These are phyloP conservation scores for Rhyacophila evoluta DNA, from an alignment of 2,888 invertebrate species.

Conservation along the genomic window DNA sequence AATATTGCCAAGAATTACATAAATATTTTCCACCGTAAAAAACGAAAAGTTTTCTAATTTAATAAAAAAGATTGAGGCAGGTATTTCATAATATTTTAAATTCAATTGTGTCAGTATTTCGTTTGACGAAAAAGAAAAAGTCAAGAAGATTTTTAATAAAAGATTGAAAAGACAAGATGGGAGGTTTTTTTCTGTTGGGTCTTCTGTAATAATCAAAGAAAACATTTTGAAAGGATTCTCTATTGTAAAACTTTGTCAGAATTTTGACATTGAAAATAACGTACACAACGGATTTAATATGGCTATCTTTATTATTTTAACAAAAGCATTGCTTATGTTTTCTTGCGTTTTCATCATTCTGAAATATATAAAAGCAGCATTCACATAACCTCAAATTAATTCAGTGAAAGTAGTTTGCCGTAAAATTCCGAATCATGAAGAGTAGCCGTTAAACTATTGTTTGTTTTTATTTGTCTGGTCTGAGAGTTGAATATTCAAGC, in stretches of 20 bases:
- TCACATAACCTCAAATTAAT: not conserved
- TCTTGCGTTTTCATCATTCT: not conserved
- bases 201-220: not conserved
- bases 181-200: not conserved
- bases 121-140: not conserved
- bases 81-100: not conserved
- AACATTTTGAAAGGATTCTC: not conserved
- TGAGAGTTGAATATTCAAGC: constrained; percentile 2
- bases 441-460: not conserved
- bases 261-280: not conserved
- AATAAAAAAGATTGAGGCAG: too few species aligned
- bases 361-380: not conserved
- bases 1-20: too few species aligned
- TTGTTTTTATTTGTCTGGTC: constrained; percentile 15
- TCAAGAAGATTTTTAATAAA: not conserved
- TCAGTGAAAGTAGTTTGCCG: not conserved
- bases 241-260: not conserved
- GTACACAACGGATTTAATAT: not conserved
- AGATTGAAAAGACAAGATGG: not conserved
- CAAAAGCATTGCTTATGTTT: not conserved
- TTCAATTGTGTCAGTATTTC: not conserved
- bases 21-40: too few species aligned
- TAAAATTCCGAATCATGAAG: not conserved
- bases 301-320: not conserved
- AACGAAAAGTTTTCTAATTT: too few species aligned